phyloP scores from a whole-genome alignment of 2,888 invertebrate genomes.

The Tachina grossa region DNA sequence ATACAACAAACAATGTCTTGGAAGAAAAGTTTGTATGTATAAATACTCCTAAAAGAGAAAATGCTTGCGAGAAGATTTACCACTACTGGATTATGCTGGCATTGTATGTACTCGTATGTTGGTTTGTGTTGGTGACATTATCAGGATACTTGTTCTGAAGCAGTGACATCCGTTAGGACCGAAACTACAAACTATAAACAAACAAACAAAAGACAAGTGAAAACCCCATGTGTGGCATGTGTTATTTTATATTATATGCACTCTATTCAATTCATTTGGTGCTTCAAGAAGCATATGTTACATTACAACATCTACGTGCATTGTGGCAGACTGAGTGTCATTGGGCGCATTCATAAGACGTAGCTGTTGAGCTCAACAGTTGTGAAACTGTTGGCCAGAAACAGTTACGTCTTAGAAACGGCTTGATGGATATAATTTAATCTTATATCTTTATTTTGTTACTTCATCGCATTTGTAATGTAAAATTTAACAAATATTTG shows the following conservation, averaged over 20 bases:
- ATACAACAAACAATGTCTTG: conserved; percentile 35
- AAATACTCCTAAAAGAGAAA: neutral
- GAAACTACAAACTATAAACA: neutral
- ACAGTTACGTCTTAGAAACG: too few species aligned
- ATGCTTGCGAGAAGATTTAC: neutral
- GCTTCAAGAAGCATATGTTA: conserved; percentile 32
- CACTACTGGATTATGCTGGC: conserved; percentile 45
- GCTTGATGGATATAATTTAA: too few species aligned
- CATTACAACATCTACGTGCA: conserved; percentile 13
- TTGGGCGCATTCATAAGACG: conserved; percentile 35
- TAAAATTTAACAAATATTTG: too few species aligned
- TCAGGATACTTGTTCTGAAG: conserved; percentile 53
- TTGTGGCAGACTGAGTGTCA: conserved; percentile 29
- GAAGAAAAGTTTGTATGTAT: conserved; percentile 23
- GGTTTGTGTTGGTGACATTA: conserved; percentile 48
- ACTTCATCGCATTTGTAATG: too few species aligned
- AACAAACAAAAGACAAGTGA: neutral
- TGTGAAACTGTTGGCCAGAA: too few species aligned
- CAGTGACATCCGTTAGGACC: conserved; percentile 50
- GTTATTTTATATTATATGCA: conserved; percentile 40
- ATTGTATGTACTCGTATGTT: conserved; percentile 35
- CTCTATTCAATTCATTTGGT: conserved; percentile 24
- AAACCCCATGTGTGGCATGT: conserved; percentile 27
- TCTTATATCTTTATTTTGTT: too few species aligned
- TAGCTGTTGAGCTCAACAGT: too few species aligned